Base-by-base conservation (phyloP, 2,797 vertebrate genomes). In the Micromesistius poutassou region DNA sequence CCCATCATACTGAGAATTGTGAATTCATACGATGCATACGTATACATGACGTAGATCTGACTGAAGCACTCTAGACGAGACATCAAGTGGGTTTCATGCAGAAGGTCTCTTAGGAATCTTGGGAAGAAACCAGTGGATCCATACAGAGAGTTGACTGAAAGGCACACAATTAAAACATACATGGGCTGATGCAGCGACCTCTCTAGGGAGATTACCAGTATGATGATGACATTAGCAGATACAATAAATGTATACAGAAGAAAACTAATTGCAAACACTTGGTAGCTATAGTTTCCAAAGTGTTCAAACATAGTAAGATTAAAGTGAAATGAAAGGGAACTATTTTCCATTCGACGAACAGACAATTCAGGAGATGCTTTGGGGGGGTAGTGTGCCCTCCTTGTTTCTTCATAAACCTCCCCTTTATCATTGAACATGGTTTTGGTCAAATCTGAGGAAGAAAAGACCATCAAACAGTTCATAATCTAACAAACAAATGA, bases 1-100 rank as follows among this genome's bases (percentile, higher is more conserved):
- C 87, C 89, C 88, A 90, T 92, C 0, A 90, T 74, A 10, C 84
- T 83, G 28, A 92, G 75, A 72, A 91, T 72, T 0, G 86, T 88
- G 30, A 88, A 80, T 77, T 92, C 91, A 30, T 86, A 90, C 4
- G 86, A 87, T 5, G 83, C 87, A 3, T 89, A 92, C 0, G 86
- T 84, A 76, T 90, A 91, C 79, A 92, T 86, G 19, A 90, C 78
- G 10, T 87, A 90, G 87, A 87, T 78, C 79, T 91, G 91, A 80
- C 12, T 74, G 0, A 88, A 89, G 76, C 91, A 92, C 3, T 73
- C 84, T 0, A 74, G n/a, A 0, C 80, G 83, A 28, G 88, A 78
- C 35, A 90, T 88, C 55, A 89, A 40, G 31, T 91, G 86, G 78
- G 79, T 79, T 1, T 86, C 79, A 28, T 79, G 87, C 19, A 90